Base-by-base conservation (phyloP, 2,888 invertebrate genomes). In the Cinara cedri region DNA sequence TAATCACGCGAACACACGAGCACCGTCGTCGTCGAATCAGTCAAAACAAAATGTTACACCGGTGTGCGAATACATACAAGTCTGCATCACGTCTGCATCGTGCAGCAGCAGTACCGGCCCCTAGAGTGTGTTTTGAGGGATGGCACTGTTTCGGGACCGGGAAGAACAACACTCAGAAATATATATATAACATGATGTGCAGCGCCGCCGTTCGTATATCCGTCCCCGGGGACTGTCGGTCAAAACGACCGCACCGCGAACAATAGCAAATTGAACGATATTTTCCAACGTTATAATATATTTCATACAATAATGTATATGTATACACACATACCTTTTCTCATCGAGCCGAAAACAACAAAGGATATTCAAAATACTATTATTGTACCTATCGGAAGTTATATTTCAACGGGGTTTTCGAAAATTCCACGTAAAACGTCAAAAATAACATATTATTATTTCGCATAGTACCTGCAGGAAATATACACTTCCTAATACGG, bases 31-130 rank as follows among this genome's bases (percentile, higher is more conserved):
- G 24, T 11, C 6, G 24, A 57, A 44, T 24, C 55, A 71, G 44
- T 57, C 71, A 57, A 57, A 71, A 71, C 57, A 57, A 71, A 57
- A 44, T 44, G 44, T 71, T 24, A 44, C 26, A 46, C 14, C 34
- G 34, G 34, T 6, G 34, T 34, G 6, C 34, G 34, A 10, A 24
- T 46, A 10, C 51, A 63, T 19, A 62, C 42, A n/a, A 42, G 62
- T n/a, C 11, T 42, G 42, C 1, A 62, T 34, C 42, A 49, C 49
- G 49, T 13, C 10, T 10, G 11, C 46, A 46, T 3, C 34, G 6
- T n/a, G 34, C 34, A 34, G 34, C 34, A 34, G 34, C 34, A 34
- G n/a, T n/a, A 3, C n/a, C 9, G 1, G 19, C 44, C 42, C 63
- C 11, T 13, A 19, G 65, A 19, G 16, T n/a, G 24, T 4, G 11